Percentiles rank a stretch among this genome's conserved stretches.
Evolutionary conservation across 2,888 invertebrate genomes (phyloP).

Genomic region (Ctenicera cuprea): DNA sequence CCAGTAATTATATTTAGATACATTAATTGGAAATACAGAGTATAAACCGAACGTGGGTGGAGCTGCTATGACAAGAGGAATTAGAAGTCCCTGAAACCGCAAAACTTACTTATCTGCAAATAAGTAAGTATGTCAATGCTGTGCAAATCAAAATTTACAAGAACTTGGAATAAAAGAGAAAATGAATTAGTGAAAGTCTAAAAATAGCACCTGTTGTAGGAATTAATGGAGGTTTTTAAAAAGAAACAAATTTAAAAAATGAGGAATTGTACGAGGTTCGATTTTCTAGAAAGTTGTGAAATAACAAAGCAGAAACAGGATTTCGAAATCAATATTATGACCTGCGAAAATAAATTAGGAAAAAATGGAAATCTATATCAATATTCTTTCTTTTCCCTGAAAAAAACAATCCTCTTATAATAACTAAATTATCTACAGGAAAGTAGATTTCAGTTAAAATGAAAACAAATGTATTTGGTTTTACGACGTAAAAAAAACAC

Average conservation of each 20-base stretch:
- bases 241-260: background rate
- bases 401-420: no score
- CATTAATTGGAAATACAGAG: constrained; percentile 15
- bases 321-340: no score
- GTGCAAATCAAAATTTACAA: background rate
- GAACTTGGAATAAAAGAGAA: background rate
- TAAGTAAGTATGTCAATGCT: constrained; percentile 23
- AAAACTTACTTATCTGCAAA: constrained; percentile 1
- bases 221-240: background rate
- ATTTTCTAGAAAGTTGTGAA: no score
- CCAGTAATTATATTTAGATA: constrained; percentile 18
- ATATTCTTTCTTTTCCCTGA: no score
- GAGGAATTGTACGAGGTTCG: background rate
- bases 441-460: no score
- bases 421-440: no score
- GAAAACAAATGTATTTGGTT: background rate
- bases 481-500: background rate
- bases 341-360: no score
- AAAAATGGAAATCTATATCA: no score
- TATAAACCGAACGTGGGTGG: constrained; percentile 4
- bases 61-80: background rate
- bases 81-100: constrained; percentile 22
- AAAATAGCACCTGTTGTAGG: background rate
- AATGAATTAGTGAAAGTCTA: background rate
- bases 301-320: no score